phyloP scores from a whole-genome alignment of 1,140 invertebrate species.

The Eupeodes corollae region DNA sequence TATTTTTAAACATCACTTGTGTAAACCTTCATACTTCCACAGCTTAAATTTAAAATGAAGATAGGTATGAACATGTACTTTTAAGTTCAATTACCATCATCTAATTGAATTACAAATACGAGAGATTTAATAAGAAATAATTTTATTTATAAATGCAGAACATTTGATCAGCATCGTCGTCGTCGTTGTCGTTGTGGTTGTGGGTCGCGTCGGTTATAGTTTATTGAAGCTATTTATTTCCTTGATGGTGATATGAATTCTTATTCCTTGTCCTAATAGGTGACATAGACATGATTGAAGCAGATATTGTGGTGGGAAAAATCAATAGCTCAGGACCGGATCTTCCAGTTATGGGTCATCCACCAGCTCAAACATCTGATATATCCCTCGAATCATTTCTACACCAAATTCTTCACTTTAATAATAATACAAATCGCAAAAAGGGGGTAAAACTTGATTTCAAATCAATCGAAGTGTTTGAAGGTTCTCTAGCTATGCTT shows the following conservation, averaged over 20 bases:
- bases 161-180: too few species aligned
- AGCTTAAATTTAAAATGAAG: too few species aligned
- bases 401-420: conserved; percentile 41
- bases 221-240: too few species aligned
- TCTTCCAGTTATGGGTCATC: conserved; percentile 78
- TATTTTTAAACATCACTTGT: too few species aligned
- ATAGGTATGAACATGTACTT: background rate
- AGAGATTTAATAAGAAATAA: background rate
- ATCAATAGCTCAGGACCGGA: conserved; percentile 39
- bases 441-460: conserved; percentile 84
- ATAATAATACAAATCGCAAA: conserved; percentile 25
- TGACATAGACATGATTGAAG: conserved; percentile 71
- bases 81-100: background rate
- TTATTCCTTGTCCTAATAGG: conserved; percentile 14
- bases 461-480: conserved; percentile 67
- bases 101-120: background rate
- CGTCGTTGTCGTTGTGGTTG: too few species aligned
- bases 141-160: too few species aligned
- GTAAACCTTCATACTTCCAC: too few species aligned
- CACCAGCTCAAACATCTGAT: conserved; percentile 60
- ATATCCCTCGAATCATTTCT: conserved; percentile 66
- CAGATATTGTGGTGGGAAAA: conserved; percentile 66
- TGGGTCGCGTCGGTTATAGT: too few species aligned
- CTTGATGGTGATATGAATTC: too few species aligned
- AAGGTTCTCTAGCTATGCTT: conserved; percentile 48